These are phyloP conservation scores for Nipponacmea schrenckii DNA, from an alignment of 2,888 invertebrate genomes.

Conservation along the genomic window DNA sequence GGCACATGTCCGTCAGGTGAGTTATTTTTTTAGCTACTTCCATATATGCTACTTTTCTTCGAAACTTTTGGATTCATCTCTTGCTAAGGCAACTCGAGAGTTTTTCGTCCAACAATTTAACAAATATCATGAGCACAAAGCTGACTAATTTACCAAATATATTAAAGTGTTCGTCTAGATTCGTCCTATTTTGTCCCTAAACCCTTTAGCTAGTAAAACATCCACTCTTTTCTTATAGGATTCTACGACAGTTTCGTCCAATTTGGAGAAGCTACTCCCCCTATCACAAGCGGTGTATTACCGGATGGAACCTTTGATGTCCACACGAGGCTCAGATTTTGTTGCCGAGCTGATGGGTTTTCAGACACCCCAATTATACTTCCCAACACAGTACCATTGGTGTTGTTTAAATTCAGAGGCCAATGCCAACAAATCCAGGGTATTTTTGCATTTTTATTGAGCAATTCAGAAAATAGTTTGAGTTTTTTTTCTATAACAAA, in stretches of 20 bases:
- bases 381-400: background rate
- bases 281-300: background rate
- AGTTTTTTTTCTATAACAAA: too few relatives aligned
- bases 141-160: too few relatives aligned
- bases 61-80: too few relatives aligned
- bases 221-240: background rate
- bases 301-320: slow-evolving; percentile 5
- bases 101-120: too few relatives aligned
- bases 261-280: background rate
- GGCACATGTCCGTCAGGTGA: slow-evolving; percentile 11
- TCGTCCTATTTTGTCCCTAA: too few relatives aligned
- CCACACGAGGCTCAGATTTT: slow-evolving; percentile 1
- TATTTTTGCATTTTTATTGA: background rate
- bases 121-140: too few relatives aligned
- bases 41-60: too few relatives aligned
- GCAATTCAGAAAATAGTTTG: too few relatives aligned
- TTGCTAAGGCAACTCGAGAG: too few relatives aligned
- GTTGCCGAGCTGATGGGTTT: slow-evolving; percentile 17
- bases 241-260: background rate
- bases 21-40: background rate
- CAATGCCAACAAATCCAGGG: background rate
- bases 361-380: slow-evolving; percentile 2
- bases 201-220: too few relatives aligned
- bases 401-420: background rate
- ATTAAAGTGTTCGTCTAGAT: too few relatives aligned